Evolutionary conservation across 1,140 invertebrate genomes (phyloP).

Genomic region (Tetragnatha versicolor): DNA sequence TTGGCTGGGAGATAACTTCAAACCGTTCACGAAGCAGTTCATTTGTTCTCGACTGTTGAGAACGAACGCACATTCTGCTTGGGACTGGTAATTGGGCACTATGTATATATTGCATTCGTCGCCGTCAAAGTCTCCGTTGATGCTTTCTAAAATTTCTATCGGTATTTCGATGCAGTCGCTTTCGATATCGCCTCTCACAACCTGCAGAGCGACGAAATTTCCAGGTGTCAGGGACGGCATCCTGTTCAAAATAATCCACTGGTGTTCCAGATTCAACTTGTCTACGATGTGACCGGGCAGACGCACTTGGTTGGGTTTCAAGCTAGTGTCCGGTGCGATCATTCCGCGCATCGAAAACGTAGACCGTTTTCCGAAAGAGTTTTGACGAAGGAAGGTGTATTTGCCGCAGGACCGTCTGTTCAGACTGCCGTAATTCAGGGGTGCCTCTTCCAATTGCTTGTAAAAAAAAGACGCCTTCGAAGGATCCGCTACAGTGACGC

Average conservation of each 20-base stretch:
- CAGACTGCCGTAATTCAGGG: constrained; percentile 17
- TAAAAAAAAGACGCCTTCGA: constrained; percentile 6
- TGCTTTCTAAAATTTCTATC: background rate
- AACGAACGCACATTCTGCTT: constrained; percentile 8
- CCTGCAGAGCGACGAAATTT: constrained; percentile 13
- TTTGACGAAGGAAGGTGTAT: constrained; percentile 16
- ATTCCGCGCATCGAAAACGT: constrained; percentile 12
- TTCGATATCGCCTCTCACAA: background rate
- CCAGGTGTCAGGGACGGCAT: constrained; percentile 24
- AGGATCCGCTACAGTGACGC: background rate
- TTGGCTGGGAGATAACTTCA: background rate
- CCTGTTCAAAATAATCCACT: constrained; percentile 20
- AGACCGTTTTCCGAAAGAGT: constrained; percentile 33
- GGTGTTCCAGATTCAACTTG: background rate
- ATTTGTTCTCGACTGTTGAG: background rate
- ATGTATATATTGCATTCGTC: constrained; percentile 29
- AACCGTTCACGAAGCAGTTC: background rate
- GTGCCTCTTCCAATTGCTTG: constrained; percentile 16
- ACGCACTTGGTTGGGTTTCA: constrained; percentile 5
- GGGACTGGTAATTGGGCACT: background rate
- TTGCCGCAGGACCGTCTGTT: constrained; percentile 10
- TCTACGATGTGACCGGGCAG: background rate
- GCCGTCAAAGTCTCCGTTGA: constrained; percentile 31
- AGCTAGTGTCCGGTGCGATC: constrained; percentile 20
- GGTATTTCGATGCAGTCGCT: constrained; percentile 21